Evolutionary conservation across 2,797 vertebrate genomes (phyloP), one percentile per base, ranked within the genome.

Genomic region (Caiman crocodilus): DNA sequence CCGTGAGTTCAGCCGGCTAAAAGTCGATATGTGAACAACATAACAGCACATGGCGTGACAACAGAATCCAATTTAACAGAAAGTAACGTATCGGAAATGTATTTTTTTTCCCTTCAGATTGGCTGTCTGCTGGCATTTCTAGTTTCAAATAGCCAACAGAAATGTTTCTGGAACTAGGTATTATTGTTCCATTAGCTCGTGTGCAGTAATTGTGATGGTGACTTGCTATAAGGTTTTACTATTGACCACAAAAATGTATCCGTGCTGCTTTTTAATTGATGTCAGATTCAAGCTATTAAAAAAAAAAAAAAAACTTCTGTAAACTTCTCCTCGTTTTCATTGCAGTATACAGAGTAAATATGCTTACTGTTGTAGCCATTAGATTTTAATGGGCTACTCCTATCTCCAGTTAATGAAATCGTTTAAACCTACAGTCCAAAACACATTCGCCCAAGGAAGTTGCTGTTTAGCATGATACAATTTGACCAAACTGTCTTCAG

Each of bases 401-500:
- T 79, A 64, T 79, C 91, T 60, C 20, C 88, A 79, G 87, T 63
- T 95, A 93, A 88, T 79, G 88, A 95, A 94, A 64, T 2, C 1
- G 75, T 90, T 94, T 81, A 91, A 96, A 77, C 74, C 23, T 9
- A 20, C 71, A 79, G 79, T 42, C 65, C 84, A 63, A 86, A 93
- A 30, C 75, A 56, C 93, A 84, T 2, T 63, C 73, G 92, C 79
- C 79, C 58, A 74, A 3, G 2, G 84, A 96, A 94, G 85, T 85
- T 84, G 76, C 87, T 93, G 89, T 95, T 97, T 96, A 94, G 89
- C 80, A 87, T 94, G 97, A 94, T 93, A 93, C 88, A 88, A 69
- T 88, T 94, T 86, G 90, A 95, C 92, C 88, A 95, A 95, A 94
- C 85, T 85, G 92, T 93, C 96, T 95, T 95, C 94, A 96, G 97